Conservation (phyloP, 1,140 invertebrate species). For the Bombus confusus region DNA sequence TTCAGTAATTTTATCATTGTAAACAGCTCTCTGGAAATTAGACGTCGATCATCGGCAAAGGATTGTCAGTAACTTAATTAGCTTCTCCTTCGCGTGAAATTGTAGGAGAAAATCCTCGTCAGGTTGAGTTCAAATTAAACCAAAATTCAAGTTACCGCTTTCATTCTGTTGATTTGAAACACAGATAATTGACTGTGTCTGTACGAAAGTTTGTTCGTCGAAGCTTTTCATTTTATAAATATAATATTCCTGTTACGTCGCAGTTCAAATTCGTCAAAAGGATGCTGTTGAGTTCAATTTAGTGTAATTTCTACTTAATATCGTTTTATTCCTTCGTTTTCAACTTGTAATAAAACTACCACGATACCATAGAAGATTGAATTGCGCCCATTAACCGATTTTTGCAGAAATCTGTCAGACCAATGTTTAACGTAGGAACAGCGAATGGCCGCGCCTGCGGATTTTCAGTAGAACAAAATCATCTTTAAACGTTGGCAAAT, state of each 20-base stretch:
- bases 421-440: too few species aligned
- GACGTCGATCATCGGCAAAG: background rate
- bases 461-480: background rate
- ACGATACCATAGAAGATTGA: background rate
- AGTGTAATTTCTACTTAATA: background rate
- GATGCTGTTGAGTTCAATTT: background rate
- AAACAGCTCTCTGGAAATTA: too few species aligned
- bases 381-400: background rate
- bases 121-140: background rate
- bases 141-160: background rate
- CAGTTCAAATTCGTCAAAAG: background rate
- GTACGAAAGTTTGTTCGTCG: too few species aligned
- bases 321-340: background rate
- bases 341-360: background rate
- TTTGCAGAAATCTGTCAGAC: background rate
- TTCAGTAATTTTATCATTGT: too few species aligned
- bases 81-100: too few species aligned
- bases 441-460: fast-evolving
- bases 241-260: background rate
- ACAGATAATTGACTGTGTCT: fast-evolving
- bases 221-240: background rate
- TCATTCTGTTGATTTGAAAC: too few species aligned
- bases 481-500: background rate
- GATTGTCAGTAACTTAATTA: background rate
- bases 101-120: too few species aligned